A percentile compares a stretch with the other conserved stretches of the same genome.
Conservation (phyloP, 1,140 invertebrate species). For the Leptestheria dahalacensis region DNA sequence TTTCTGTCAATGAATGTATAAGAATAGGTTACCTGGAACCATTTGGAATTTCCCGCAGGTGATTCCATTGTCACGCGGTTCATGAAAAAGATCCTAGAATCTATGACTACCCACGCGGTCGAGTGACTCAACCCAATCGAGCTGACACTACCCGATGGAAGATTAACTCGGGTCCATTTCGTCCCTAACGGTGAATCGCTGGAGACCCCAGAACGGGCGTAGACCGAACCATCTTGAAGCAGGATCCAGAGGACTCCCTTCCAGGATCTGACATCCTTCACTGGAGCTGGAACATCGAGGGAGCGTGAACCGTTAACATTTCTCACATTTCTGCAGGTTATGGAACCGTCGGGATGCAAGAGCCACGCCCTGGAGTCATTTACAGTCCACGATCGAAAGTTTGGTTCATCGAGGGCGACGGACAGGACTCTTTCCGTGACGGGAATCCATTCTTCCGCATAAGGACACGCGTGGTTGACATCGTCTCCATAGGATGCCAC, state of each 20-base stretch:
- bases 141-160: background rate
- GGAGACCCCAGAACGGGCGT: background rate
- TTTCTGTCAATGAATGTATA: no score
- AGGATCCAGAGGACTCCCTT: background rate
- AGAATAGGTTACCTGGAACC: background rate
- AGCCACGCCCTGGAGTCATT: slow-evolving; percentile 1
- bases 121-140: background rate
- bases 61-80: background rate
- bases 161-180: background rate
- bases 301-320: background rate
- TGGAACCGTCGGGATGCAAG: background rate
- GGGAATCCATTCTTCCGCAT: background rate
- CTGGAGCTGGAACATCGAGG: background rate
- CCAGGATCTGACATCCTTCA: background rate
- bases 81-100: background rate
- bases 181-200: background rate
- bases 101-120: background rate
- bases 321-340: background rate
- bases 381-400: background rate
- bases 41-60: background rate
- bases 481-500: background rate
- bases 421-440: background rate
- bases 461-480: slow-evolving; percentile 2
- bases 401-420: background rate
- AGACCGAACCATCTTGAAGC: background rate